A percentile compares a stretch with the other conserved stretches of the same genome.
phyloP scores from a whole-genome alignment of 2,113 vertebrate species.

The Forbesichthys agassizii region DNA sequence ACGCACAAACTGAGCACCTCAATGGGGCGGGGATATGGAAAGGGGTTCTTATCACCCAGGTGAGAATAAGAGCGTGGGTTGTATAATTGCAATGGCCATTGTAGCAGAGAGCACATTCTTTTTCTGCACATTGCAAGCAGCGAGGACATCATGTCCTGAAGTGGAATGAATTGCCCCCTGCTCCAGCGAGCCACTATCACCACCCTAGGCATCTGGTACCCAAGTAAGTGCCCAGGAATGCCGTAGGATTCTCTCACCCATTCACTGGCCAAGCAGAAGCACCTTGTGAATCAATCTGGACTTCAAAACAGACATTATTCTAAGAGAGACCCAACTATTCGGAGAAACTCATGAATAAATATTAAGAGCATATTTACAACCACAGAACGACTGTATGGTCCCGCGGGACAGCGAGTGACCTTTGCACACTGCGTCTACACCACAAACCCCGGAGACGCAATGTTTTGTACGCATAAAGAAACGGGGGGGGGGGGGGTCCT shows the following conservation, averaged over 20 bases:
- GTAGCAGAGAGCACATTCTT: slow-evolving; percentile 6
- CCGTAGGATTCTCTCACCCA: slow-evolving; percentile 2
- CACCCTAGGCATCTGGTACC: slow-evolving; percentile 14
- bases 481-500: not conserved
- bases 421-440: not conserved
- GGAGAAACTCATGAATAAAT: slow-evolving; percentile 24
- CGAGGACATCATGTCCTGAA: slow-evolving; percentile 48
- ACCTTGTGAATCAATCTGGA: not conserved
- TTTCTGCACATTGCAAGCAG: not conserved
- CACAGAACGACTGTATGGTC: not conserved
- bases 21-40: no score
- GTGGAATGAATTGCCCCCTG: slow-evolving; percentile 35
- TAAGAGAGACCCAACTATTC: slow-evolving; percentile 28
- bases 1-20: no score
- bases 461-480: slow-evolving; percentile 29
- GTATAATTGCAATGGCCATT: not conserved
- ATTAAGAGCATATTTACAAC: slow-evolving; percentile 19
- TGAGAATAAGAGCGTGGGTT: slow-evolving; percentile 19
- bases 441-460: not conserved
- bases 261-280: slow-evolving; percentile 19
- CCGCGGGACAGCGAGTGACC: not conserved
- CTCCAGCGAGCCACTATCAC: slow-evolving; percentile 7
- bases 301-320: slow-evolving; percentile 22
- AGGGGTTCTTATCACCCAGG: slow-evolving; percentile 9
- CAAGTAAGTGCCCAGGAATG: slow-evolving; percentile 8